phyloP scores from a whole-genome alignment of 2,797 vertebrate species.

The Myiothlypis chrysogaster region DNA sequence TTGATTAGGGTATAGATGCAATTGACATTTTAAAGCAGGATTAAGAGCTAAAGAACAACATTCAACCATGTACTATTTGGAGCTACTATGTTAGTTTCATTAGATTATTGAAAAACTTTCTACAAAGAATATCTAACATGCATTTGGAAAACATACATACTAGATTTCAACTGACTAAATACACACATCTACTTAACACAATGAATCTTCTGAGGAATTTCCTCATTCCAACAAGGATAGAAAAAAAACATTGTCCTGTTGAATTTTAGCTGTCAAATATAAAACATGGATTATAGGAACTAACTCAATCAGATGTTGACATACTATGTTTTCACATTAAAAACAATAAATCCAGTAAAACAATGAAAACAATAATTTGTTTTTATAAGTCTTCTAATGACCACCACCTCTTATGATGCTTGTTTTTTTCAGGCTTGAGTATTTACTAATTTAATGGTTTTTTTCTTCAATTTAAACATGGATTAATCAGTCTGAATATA shows the following conservation, averaged over 20 bases:
- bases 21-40: background rate
- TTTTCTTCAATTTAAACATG: background rate
- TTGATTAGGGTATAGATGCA: background rate
- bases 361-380: background rate
- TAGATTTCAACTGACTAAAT: background rate
- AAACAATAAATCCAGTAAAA: background rate
- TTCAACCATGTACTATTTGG: background rate
- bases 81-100: background rate
- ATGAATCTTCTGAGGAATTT: background rate
- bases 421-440: background rate
- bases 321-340: background rate
- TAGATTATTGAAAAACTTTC: background rate
- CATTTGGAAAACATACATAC: background rate
- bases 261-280: background rate
- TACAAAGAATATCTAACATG: background rate
- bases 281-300: background rate
- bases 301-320: background rate
- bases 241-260: background rate
- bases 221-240: background rate
- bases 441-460: background rate
- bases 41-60: background rate
- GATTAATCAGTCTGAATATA: constrained; percentile 36
- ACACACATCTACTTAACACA: background rate
- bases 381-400: background rate
- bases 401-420: background rate